Evolutionary conservation across 1,140 invertebrate genomes (phyloP), one percentile per base, ranked within the genome.

Genomic region (Procambarus clarkii): DNA sequence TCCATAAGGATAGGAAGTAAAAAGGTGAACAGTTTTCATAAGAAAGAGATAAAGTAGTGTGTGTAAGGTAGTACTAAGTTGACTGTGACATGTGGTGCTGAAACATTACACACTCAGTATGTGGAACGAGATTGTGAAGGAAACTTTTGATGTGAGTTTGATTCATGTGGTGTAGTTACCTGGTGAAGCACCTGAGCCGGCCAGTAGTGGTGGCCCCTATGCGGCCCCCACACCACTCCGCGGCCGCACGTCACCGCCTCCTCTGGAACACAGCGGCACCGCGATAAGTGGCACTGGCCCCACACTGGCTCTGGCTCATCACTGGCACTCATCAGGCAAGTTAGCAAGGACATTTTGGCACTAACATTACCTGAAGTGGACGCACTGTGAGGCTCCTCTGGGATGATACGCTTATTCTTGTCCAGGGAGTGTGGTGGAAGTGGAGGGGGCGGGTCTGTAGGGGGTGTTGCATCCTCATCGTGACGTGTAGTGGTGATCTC

Each of bases 401-500:
- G 89, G 69, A 83, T 84, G 82, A 60, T 69, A 45, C 50, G 58
- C 80, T 85, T 91, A 44, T 79, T 91, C 89, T 91, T 91, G 54
- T 91, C 81, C 24, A 82, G 89, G 54, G 89, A 85, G 82, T 91
- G 89, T 79, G 89, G 77, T 80, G 82, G 82, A 46, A 91, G 89
- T 79, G 82, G 74, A 79, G 76, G 71, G 76, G 82, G 71, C 24
- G 77, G 71, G 76, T 91, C 89, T 15, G 74, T 79, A 69, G 89
- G 89, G 24, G 89, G 89, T 21, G 89, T 85, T 58, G 89, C 89
- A 80, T 93, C 92, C 86, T 93, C 92, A 87, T 93, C 92, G 24
- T 92, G 92, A 45, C 92, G 87, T 1, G 92, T 93, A 0, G 92
- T 93, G 76, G 92, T 93, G 24, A 93, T 84, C 50, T 93, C 92